Evolutionary conservation across 2,113 vertebrate genomes (phyloP), one percentile per base, ranked within the genome.

Genomic region (Dryoscopus gambensis): DNA sequence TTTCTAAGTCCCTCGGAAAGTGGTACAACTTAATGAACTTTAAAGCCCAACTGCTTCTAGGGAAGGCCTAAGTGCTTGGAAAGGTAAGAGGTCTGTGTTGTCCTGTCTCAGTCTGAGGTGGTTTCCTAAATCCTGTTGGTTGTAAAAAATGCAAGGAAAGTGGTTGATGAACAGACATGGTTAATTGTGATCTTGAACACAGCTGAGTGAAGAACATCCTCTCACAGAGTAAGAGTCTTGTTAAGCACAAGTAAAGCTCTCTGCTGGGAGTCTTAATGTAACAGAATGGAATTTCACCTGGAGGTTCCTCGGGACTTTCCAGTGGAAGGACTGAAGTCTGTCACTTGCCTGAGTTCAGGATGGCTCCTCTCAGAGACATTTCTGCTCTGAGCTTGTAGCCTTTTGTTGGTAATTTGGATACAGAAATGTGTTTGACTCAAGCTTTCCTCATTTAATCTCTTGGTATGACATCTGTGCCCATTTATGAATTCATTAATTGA

Each of bases 281-380:
- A 8, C 0, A 2, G 76, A 14, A 3, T 2, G 0, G 19, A 18
- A 35, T n/a, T 25, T 84, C 46, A 22, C 40, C 33, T 13, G 18
- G 3, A 31, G 25, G 2, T 20, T 39, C 46, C 55, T 16, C 0
- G 0, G 53, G 39, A n/a, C 50, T 46, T 55, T 47, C 22, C 33
- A 24, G 44, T 30, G 7, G 5, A 13, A 42, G 52, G 20, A 11
- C 15, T 39, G 10, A 4, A 7, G 57, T n/a, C 47, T 40, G 46
- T 9, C 10, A 2, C 14, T 23, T 37, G 46, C 47, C 37, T 10
- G 18, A 17, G 55, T 13, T 56, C 35, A 13, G 23, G 1, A 5
- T 37, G 50, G 20, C 13, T 60, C 70, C 28, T 76, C 37, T 63
- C 16, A 2, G 31, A 49, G 33, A 12, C 25, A 22, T 55, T 63